Conservation (phyloP, 2,888 invertebrate species). For the Yponomeuta plumbellus region DNA sequence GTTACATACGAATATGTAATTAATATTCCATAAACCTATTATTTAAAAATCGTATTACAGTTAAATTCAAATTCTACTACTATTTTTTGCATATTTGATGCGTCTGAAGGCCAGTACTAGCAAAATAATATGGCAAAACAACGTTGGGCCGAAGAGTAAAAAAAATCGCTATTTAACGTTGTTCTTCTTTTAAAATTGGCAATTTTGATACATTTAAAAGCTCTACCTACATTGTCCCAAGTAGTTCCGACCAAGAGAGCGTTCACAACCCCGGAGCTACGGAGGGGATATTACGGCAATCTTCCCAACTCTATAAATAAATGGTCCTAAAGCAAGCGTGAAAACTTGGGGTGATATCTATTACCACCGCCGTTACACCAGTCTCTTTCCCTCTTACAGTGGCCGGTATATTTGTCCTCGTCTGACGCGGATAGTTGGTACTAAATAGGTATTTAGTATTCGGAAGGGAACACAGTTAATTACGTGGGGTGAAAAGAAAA, state of each 20-base stretch:
- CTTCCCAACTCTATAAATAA: slow-evolving; percentile 38
- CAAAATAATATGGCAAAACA: too few species aligned
- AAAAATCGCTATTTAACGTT: too few species aligned
- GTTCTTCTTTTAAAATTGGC: too few species aligned
- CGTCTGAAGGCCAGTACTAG: too few species aligned
- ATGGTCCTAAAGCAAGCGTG: slow-evolving; percentile 43
- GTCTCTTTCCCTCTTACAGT: slow-evolving; percentile 38
- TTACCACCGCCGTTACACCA: slow-evolving; percentile 29
- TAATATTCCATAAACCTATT: too few species aligned
- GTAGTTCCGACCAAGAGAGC: slow-evolving; percentile 23
- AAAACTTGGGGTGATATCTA: slow-evolving; percentile 55
- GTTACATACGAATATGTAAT: too few species aligned
- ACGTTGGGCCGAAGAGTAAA: too few species aligned
- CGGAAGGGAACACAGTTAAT: slow-evolving; percentile 71
- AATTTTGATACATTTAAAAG: too few species aligned
- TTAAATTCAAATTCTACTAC: too few species aligned
- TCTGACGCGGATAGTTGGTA: slow-evolving; percentile 51
- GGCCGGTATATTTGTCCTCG: slow-evolving; percentile 28
- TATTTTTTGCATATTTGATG: too few species aligned
- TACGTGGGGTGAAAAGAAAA: slow-evolving; percentile 68
- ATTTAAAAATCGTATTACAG: too few species aligned
- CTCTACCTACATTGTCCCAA: too few species aligned
- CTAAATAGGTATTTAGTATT: slow-evolving; percentile 76
- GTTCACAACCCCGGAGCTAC: background rate
- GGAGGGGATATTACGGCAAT: slow-evolving; percentile 24